These are phyloP conservation scores for Calliscelio sp. DNA, from an alignment of 2,888 invertebrate species.

Conservation along the genomic window DNA sequence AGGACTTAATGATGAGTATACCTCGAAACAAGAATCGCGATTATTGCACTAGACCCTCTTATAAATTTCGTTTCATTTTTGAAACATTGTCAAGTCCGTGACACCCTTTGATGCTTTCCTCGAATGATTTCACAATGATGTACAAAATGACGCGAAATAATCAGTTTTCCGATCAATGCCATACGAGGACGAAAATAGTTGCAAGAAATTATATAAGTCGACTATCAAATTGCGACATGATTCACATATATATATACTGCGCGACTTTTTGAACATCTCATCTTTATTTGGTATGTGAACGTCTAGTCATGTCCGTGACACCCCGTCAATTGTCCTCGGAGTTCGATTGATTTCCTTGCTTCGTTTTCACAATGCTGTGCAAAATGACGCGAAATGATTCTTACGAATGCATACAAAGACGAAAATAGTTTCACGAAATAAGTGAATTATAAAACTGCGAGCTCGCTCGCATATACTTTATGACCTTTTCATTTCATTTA, in stretches of 20 bases:
- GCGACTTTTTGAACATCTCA: constrained; percentile 2
- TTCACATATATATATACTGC: background rate
- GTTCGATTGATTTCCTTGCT: constrained; percentile 42
- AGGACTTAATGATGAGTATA: no score
- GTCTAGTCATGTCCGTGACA: constrained; percentile 77
- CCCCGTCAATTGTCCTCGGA: constrained; percentile 58
- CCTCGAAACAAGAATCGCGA: constrained; percentile 63
- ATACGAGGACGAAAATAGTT: constrained; percentile 24
- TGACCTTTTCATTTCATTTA: constrained; percentile 25
- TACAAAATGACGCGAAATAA: constrained; percentile 30
- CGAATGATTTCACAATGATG: constrained; percentile 3
- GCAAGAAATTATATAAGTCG: constrained; percentile 26
- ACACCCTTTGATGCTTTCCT: background rate
- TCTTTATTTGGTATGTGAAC: constrained; percentile 57
- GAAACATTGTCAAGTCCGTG: constrained; percentile 71
- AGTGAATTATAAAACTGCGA: constrained; percentile 57
- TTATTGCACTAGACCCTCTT: constrained; percentile 77
- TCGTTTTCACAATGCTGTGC: constrained; percentile 62
- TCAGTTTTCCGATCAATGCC: constrained; percentile 5
- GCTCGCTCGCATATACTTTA: constrained; percentile 28
- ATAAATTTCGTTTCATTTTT: constrained; percentile 31
- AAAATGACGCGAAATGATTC: constrained; percentile 68
- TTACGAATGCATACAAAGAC: constrained; percentile 40
- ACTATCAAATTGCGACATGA: constrained; percentile 13
- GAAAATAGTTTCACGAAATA: constrained; percentile 63